Percentiles rank a stretch among this genome's conserved stretches.
phyloP scores from a whole-genome alignment of 2,797 vertebrate species.

The Picus viridis region DNA sequence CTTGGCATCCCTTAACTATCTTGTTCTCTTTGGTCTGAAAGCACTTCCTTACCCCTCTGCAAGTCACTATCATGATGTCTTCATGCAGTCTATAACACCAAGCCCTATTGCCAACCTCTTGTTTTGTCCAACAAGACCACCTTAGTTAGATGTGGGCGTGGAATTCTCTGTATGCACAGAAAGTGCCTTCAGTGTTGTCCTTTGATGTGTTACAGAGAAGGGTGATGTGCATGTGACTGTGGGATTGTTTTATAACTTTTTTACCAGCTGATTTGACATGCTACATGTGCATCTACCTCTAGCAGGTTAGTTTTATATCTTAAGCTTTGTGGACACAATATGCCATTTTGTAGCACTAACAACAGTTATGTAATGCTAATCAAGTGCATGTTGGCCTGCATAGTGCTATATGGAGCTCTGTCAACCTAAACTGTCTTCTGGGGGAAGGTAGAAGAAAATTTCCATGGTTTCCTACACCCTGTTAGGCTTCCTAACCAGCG shows the following conservation, averaged over 20 bases:
- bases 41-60: neutral
- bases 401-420: neutral
- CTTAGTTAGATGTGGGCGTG: neutral
- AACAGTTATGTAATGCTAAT: neutral
- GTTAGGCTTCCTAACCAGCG: neutral
- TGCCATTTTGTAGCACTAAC: neutral
- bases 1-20: neutral
- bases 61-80: neutral
- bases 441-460: neutral
- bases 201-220: neutral
- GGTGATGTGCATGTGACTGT: accelerated
- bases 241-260: neutral
- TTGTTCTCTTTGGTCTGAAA: neutral
- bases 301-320: neutral
- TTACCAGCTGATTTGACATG: neutral
- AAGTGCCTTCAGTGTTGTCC: neutral
- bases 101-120: neutral
- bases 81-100: neutral
- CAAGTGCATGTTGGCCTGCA: neutral
- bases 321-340: neutral
- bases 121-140: neutral
- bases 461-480: neutral
- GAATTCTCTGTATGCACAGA: neutral
- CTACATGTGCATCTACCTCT: neutral
- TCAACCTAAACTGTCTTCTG: neutral